A percentile compares a stretch with the other conserved stretches of the same genome.
These are phyloP conservation scores for Lasioglossum malachurum DNA, from an alignment of 2,888 invertebrate genomes.

Conservation along the genomic window DNA sequence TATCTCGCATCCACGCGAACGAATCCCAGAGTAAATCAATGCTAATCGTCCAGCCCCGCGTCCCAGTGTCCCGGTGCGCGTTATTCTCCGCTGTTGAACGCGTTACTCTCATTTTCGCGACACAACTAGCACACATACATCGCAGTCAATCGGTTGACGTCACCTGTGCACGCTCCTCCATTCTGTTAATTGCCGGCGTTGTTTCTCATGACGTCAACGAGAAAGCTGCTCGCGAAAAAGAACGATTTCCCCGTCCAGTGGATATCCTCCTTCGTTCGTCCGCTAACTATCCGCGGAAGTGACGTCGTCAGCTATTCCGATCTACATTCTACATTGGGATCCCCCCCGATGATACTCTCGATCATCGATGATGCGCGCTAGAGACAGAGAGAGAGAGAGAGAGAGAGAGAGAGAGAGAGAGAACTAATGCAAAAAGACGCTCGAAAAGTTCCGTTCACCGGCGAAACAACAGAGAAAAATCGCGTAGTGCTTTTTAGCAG, in stretches of 20 bases:
- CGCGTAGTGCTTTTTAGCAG: constrained; percentile 35
- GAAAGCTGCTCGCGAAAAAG: constrained; percentile 15
- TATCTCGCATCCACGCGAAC: background rate
- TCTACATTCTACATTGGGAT: background rate
- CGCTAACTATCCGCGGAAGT: background rate
- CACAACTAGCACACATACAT: background rate
- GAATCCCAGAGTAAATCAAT: background rate
- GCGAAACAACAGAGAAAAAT: constrained; percentile 40
- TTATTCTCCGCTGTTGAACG: background rate
- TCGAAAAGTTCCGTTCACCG: background rate
- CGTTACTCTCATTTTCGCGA: constrained; percentile 28
- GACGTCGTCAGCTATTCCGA: background rate
- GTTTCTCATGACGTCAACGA: constrained; percentile 49
- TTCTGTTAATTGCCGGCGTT: constrained; percentile 41
- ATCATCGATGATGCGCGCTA: background rate
- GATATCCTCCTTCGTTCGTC: background rate
- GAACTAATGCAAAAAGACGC: background rate
- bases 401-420: background rate
- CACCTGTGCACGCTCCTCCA: constrained; percentile 3
- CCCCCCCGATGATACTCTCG: background rate
- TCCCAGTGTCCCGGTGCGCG: background rate
- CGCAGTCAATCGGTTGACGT: constrained; percentile 36
- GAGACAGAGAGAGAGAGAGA: too few species aligned
- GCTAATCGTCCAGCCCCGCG: background rate
- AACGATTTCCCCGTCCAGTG: background rate